Evolutionary conservation across 2,888 invertebrate species (phyloP).

Genomic region (Torymus tubicola): DNA sequence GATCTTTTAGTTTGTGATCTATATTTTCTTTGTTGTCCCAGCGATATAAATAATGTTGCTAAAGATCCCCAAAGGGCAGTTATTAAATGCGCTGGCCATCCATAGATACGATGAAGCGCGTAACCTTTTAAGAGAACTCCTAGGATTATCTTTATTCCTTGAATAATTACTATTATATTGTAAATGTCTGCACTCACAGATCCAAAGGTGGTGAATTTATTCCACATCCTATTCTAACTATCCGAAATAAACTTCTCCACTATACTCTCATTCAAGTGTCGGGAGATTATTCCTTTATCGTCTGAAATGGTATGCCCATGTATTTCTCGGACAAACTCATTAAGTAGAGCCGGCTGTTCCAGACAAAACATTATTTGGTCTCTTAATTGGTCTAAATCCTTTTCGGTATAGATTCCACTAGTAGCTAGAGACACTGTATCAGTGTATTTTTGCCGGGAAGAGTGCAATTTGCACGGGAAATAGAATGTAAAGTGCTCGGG

Average conservation of each 20-base stretch:
- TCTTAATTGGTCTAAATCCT: constrained; percentile 27
- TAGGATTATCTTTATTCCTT: constrained; percentile 33
- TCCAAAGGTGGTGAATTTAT: constrained; percentile 4
- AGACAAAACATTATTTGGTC: constrained; percentile 24
- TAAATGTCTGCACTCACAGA: constrained; percentile 4
- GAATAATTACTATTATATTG: background rate
- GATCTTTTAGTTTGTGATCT: too few relatives aligned
- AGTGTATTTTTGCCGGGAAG: too few relatives aligned
- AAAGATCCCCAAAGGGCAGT: too few relatives aligned
- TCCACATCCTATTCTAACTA: constrained; percentile 10
- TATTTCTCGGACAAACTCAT: constrained; percentile 10
- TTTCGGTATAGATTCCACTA: constrained; percentile 34
- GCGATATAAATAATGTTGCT: too few relatives aligned
- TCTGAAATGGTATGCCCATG: background rate
- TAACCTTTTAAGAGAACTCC: constrained; percentile 8
- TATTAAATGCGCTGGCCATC: background rate
- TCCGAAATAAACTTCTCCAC: background rate
- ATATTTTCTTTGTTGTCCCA: too few relatives aligned
- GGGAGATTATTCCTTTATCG: background rate
- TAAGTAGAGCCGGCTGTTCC: background rate
- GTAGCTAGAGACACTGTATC: background rate
- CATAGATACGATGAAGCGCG: background rate
- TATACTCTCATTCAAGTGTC: constrained; percentile 9
- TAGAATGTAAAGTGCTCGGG: too few relatives aligned
- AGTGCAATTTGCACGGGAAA: too few relatives aligned